Conservation (phyloP, 2,888 invertebrate species). For the Helleia helle region DNA sequence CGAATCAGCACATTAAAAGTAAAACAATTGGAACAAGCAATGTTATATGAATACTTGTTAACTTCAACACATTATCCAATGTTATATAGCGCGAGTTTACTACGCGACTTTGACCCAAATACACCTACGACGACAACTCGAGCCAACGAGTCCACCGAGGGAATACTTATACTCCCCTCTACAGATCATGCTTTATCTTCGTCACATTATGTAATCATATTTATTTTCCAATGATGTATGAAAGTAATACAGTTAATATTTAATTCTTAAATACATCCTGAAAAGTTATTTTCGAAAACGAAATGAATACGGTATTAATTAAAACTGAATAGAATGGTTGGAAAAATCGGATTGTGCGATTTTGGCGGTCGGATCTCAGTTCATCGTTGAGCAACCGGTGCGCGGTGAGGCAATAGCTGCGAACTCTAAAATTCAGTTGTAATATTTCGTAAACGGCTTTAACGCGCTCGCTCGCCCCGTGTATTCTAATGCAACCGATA, state of each 20-base stretch:
- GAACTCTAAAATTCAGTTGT: slow-evolving; percentile 66
- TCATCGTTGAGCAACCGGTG: slow-evolving; percentile 59
- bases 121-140: slow-evolving; percentile 30
- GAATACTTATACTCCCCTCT: slow-evolving; percentile 28
- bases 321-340: slow-evolving; percentile 19
- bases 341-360: slow-evolving; percentile 33
- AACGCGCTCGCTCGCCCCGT: slow-evolving; percentile 60
- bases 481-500: slow-evolving; percentile 64
- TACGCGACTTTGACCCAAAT: slow-evolving; percentile 59
- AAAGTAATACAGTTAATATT: background rate
- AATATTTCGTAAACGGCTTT: slow-evolving; percentile 70
- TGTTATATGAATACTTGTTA: slow-evolving; percentile 11
- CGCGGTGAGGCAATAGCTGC: slow-evolving; percentile 52
- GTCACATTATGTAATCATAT: background rate
- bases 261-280: too few species aligned
- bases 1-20: too few species aligned
- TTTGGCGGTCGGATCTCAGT: slow-evolving; percentile 46
- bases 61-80: slow-evolving; percentile 23
- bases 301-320: too few species aligned
- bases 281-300: too few species aligned
- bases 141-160: slow-evolving; percentile 45
- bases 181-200: background rate
- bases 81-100: slow-evolving; percentile 37
- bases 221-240: background rate
- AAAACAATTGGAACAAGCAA: too few species aligned